Evolutionary conservation across 2,888 invertebrate species (phyloP), one percentile per base, ranked within the genome.

Genomic region (Clistopyga incitator): DNA sequence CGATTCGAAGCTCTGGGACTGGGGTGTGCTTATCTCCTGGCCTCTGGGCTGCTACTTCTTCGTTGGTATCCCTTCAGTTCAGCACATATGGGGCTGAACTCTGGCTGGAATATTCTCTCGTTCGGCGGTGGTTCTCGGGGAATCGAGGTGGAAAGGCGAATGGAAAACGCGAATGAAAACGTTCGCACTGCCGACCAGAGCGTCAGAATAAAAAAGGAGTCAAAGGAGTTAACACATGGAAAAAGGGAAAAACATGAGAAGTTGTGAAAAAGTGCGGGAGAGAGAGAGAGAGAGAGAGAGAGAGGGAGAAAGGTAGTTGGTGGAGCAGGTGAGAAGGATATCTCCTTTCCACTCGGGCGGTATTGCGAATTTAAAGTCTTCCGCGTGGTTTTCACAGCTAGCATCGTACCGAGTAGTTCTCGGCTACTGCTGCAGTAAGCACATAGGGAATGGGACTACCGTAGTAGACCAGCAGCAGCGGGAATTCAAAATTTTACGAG

Each of bases 311-410:
- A 78, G 15, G 13, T 11, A 15, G 11, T 15, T 23, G n/a, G 45
- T 6, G 18, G n/a, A 54, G 38, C 38, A 25, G 34, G 70, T 54
- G 68, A 61, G 75, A 75, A 50, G 52, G 76, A 65, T 71, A 76
- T 64, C 76, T 64, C 42, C 45, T 23, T 54, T 56, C 18, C 50
- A 70, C 76, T 65, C 77, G 23, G 45, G 68, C 52, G 68, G 77
- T 76, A 84, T 84, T 80, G 80, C 74, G 65, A 76, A 82, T 77
- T 84, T 72, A 81, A 81, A 71, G 71, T 67, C 71, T 71, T 45
- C 25, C 13, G 42, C 23, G 42, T 54, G 71, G 56, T 42, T 38
- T 38, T 54, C 67, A n/a, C 50, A 68, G 52, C 52, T n/a, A 23
- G 47, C 29, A 18, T 47, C 34, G 47, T 20, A 38, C 54, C 61